These are phyloP conservation scores for Macrostomum lignano DNA, from an alignment of 1,140 invertebrate species.

Conservation along the genomic window DNA sequence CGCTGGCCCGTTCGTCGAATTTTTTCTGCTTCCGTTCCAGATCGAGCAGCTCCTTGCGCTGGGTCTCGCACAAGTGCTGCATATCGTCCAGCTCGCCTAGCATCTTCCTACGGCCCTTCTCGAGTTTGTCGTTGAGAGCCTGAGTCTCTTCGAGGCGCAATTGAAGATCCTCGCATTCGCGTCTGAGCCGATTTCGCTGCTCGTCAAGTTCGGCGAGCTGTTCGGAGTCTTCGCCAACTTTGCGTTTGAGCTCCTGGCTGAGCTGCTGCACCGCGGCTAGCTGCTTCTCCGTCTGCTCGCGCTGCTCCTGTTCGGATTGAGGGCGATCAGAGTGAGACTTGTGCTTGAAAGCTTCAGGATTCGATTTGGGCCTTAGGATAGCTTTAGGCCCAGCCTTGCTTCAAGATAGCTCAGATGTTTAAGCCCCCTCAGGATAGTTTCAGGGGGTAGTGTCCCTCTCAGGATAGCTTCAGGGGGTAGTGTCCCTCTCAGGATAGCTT, in stretches of 20 bases:
- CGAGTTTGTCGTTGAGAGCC: not conserved
- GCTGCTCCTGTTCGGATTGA: constrained; percentile 1
- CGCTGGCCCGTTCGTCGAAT: constrained; percentile 4
- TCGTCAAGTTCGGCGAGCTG: not conserved
- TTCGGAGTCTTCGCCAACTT: constrained; percentile 3
- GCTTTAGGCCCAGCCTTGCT: no score
- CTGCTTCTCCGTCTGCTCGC: not conserved
- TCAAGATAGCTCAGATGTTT: no score
- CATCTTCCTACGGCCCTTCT: constrained; percentile 3
- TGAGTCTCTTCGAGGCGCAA: not conserved
- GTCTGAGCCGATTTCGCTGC: not conserved
- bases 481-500: no score
- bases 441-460: no score
- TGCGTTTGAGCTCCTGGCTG: constrained; percentile 1
- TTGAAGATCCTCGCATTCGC: constrained; percentile 4
- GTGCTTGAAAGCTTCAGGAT: no score
- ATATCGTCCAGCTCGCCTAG: constrained; percentile 5
- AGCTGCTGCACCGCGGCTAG: not conserved
- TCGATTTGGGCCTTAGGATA: no score
- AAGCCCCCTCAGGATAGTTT: no score
- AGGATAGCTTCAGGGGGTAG: no score
- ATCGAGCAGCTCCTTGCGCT: constrained; percentile 2
- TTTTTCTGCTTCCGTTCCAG: constrained; percentile 5
- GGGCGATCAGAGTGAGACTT: no score
- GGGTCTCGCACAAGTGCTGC: not conserved